Evolutionary conservation across 2,113 vertebrate genomes (phyloP), one percentile per base, ranked within the genome.

Genomic region (Coregonus clupeaformis): DNA sequence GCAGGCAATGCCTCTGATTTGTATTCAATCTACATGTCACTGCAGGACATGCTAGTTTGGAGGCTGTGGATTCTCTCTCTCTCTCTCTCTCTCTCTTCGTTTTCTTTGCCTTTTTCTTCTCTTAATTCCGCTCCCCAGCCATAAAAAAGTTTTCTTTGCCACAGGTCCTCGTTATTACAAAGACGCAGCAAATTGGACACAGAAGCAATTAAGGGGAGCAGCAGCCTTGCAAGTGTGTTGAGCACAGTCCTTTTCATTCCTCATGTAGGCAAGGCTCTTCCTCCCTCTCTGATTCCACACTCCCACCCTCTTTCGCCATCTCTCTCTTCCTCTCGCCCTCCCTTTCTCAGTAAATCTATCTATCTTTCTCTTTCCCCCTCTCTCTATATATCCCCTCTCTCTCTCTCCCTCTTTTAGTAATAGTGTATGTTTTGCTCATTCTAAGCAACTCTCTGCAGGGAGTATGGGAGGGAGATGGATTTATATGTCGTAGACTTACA

Each of bases 21-120:
- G 95, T 96, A 97, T 97, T 97, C 96, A 94, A 79, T 92, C 91
- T 94, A 95, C 94, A 96, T 93, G 94, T 95, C 93, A 96, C 92
- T 95, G 95, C 92, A 92, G 95, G 94, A 96, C 93, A 92, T 92
- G 92, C 85, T 89, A 86, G 92, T 92, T 85, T 81, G 67, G 70
- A 74, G 81, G 76, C 75, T 73, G 71, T 83, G 42, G 63, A 27
- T 83, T 63, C 72, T 70, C 64, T 57, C 6, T 76, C 16, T 74
- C 64, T 75, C 63, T 64, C 5, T 84, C 22, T 75, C 80, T 78
- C 77, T 69, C 69, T 64, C 60, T 49, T 12, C 47, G n/a, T 11
- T 63, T 3, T 59, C 49, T 69, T 14, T 47, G 24, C 14, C 66
- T 75, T 82, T 20, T 66, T 64, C 30, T 73, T 30, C 29, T 32